These are phyloP conservation scores for Flexamia atlantica DNA, from an alignment of 2,888 invertebrate genomes.

Conservation along the genomic window DNA sequence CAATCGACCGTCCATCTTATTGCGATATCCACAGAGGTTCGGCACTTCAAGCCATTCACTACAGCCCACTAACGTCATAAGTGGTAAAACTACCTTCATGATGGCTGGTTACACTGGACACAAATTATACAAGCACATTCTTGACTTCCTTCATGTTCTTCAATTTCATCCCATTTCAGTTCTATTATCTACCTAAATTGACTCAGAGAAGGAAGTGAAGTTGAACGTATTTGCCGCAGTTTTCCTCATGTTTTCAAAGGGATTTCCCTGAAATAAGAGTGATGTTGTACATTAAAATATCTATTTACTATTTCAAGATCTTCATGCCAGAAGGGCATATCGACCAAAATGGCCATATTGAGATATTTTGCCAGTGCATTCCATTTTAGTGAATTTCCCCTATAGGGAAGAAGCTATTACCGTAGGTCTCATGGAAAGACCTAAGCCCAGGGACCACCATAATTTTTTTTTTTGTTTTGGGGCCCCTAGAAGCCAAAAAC, in stretches of 20 bases:
- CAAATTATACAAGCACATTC: not conserved
- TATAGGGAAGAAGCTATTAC: no score
- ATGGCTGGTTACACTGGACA: not conserved
- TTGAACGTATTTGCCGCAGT: not conserved
- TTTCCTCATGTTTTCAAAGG: not conserved
- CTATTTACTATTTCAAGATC: no score
- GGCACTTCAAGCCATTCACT: constrained; percentile 27
- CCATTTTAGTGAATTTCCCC: no score
- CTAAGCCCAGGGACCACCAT: no score
- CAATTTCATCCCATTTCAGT: not conserved
- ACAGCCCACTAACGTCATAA: not conserved
- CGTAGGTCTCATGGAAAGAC: no score
- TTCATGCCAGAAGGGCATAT: no score
- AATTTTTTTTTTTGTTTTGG: no score
- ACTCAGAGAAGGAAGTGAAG: not conserved
- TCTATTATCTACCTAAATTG: not conserved
- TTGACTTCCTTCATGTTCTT: not conserved
- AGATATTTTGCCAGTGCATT: no score
- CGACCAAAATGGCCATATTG: no score
- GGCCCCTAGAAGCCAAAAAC: no score
- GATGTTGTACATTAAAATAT: no score
- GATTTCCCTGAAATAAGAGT: not conserved
- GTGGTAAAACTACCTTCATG: not conserved
- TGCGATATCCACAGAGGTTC: not conserved
- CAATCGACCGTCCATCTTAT: constrained; percentile 38